Evolutionary conservation across 2,113 vertebrate species (phyloP).

Genomic region (Protobothrops flavoviridis): DNA sequence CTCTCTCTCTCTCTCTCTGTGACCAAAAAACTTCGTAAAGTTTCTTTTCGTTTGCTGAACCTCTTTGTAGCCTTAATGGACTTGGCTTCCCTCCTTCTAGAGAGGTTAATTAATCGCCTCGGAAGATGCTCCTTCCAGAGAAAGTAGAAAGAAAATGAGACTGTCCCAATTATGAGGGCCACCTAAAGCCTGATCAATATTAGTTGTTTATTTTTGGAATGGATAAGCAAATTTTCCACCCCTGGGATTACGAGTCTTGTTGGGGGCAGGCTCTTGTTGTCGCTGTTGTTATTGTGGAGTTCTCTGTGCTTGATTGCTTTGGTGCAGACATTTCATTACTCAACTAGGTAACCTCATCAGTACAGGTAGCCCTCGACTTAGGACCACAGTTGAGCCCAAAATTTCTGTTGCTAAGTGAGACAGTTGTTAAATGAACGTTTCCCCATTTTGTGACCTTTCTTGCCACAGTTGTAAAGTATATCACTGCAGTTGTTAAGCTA

Average conservation of each 20-base stretch:
- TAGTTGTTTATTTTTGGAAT: not conserved
- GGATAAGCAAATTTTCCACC: not conserved
- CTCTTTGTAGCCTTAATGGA: not conserved
- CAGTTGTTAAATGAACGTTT: no score
- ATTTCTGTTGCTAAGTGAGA: no score
- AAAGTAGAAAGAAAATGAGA: constrained; percentile 11
- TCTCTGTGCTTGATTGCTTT: no score
- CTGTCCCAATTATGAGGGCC: constrained; percentile 23
- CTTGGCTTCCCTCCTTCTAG: not conserved
- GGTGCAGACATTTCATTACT: no score
- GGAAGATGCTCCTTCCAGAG: not conserved
- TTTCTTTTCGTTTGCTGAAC: not conserved
- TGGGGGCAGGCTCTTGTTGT: not conserved
- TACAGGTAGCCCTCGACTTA: no score
- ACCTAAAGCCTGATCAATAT: not conserved
- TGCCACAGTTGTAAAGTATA: no score
- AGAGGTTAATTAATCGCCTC: constrained; percentile 42
- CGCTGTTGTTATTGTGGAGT: no score
- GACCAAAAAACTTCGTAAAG: constrained; percentile 20
- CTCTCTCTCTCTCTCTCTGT: not conserved
- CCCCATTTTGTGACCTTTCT: no score
- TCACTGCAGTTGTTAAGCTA: no score
- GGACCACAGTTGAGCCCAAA: no score
- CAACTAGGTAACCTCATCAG: no score
- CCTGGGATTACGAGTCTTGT: no score